Conservation (phyloP, 1,140 invertebrate species). For the Drosophila athabasca region DNA sequence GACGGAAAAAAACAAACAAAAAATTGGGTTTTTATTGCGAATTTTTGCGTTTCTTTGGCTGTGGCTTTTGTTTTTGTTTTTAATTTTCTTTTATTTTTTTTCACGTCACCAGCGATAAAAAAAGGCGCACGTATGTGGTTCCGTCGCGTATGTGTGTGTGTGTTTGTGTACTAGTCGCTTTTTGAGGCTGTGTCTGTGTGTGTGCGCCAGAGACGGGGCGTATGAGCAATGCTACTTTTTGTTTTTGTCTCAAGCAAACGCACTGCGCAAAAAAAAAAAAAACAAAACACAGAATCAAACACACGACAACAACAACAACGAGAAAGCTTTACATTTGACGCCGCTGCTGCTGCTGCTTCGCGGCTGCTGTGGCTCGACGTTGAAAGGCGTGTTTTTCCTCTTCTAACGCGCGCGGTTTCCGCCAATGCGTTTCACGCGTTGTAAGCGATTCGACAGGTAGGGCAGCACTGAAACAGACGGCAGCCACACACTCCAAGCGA, state of each 20-base stretch:
- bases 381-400: conserved; percentile 34
- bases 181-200: conserved; percentile 8
- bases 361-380: conserved; percentile 25
- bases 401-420: conserved; percentile 34
- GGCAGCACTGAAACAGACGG: conserved; percentile 49
- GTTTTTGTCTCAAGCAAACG: conserved; percentile 46
- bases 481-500: not conserved
- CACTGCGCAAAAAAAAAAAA: conserved; percentile 53
- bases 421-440: conserved; percentile 51
- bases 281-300: conserved; percentile 38
- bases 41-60: conserved; percentile 12
- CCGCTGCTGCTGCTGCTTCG: conserved; percentile 28
- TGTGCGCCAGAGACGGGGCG: conserved; percentile 62
- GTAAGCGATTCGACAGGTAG: conserved; percentile 65
- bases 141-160: conserved; percentile 19
- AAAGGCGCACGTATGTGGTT: conserved; percentile 10
- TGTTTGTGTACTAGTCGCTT: conserved; percentile 3
- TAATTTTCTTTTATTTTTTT: conserved; percentile 13
- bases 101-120: conserved; percentile 42
- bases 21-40: conserved; percentile 12
- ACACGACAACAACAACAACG: conserved; percentile 6
- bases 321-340: conserved; percentile 60
- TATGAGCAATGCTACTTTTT: conserved; percentile 79
- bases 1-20: conserved; percentile 11
- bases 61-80: conserved; percentile 7